Base-by-base conservation (phyloP, 2,113 vertebrate genomes). In the Psilopsiagon aurifrons region DNA sequence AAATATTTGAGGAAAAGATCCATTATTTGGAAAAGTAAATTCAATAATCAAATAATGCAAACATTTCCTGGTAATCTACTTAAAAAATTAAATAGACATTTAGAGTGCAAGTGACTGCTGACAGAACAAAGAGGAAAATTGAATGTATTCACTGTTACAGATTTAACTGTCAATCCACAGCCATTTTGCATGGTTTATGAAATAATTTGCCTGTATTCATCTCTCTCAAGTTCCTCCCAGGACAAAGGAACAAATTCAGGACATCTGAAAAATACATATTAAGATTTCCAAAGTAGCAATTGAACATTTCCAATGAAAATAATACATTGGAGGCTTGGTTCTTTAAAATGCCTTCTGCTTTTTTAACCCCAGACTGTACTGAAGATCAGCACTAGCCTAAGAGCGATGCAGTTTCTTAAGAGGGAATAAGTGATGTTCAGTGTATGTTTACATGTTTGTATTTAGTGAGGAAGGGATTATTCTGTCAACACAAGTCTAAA, bases 101-200 rank as follows among this genome's bases (percentile, higher is more conserved):
- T 90, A 71, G 39, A 95, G 92, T 64, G 81, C 83, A 91, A 96
- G 86, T 91, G 84, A 95, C 79, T 96, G 95, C 90, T 86, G 88
- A 76, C 80, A 94, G 94, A 96, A 96, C 92, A 97, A 96, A 96
- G 86, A 80, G 82, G 88, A 86, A 94, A 95, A 96, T 93, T 75
- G 94, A 93, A 95, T 90, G 90, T 90, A 93, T 92, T 94, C 94
- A 82, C 76, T 94, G 54, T 83, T 82, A 73, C 82, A 89, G 79
- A 91, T 93, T 92, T 92, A 85, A 94, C 94, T 96, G 93, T 86
- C 93, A 94, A 95, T 90, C 93, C 84, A 63, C 93, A 90, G 94
- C 62, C 95, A 91, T 95, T 96, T 81, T 16, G 0, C 62, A 83
- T 64, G 79, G 59, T 96, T 93, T 95, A 95, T 85, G 94, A 97